A percentile compares a stretch with the other conserved stretches of the same genome.
phyloP scores from a whole-genome alignment of 2,797 vertebrate genomes.

The Mionectes olivaceus region DNA sequence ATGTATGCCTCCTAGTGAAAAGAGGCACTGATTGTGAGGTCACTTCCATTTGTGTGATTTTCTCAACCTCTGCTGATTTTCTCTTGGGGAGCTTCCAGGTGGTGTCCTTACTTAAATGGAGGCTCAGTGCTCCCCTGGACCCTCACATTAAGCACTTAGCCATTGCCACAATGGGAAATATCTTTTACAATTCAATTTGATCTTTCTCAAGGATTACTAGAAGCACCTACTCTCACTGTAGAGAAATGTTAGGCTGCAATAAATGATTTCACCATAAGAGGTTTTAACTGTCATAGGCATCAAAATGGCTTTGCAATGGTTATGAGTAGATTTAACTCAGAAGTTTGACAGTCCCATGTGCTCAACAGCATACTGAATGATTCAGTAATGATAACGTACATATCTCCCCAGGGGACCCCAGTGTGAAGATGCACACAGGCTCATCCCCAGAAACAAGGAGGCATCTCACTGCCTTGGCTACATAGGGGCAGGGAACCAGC shows the following conservation, averaged over 20 bases:
- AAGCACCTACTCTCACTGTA: slow-evolving; percentile 33
- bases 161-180: neutral
- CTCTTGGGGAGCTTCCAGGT: neutral
- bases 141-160: slow-evolving; percentile 10
- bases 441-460: neutral
- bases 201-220: slow-evolving; percentile 60
- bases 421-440: neutral
- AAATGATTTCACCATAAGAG: slow-evolving; percentile 63
- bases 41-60: neutral
- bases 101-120: neutral
- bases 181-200: slow-evolving; percentile 57
- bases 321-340: slow-evolving; percentile 66
- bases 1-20: neutral
- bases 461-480: neutral
- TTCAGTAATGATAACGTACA: slow-evolving; percentile 61
- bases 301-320: slow-evolving; percentile 70
- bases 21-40: neutral
- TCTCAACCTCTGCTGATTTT: neutral
- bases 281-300: slow-evolving; percentile 70
- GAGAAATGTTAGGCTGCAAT: slow-evolving; percentile 56
- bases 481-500: neutral
- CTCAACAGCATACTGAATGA: slow-evolving; percentile 36
- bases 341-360: slow-evolving; percentile 61
- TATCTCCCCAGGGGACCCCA: slow-evolving; percentile 19
- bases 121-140: neutral